Conservation (phyloP, 2,113 vertebrate genomes). For the Cynocephalus volans region DNA sequence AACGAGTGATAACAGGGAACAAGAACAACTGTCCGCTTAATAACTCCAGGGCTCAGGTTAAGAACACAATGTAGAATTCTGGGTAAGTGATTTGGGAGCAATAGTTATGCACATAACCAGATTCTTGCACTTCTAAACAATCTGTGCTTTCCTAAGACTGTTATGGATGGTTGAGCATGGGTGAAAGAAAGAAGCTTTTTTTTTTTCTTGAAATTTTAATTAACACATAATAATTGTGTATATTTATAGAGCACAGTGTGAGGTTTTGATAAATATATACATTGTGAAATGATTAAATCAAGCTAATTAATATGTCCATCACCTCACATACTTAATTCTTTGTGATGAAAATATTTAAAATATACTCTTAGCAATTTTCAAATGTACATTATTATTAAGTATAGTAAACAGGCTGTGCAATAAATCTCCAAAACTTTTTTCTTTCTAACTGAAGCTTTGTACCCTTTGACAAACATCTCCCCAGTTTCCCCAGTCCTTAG, state of each 20-base stretch:
- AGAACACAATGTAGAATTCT: neutral
- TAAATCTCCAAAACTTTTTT: neutral
- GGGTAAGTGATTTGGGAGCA: fast-evolving
- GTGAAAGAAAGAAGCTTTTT: neutral
- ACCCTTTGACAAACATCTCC: neutral
- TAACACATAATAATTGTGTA: neutral
- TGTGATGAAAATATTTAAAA: neutral
- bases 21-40: neutral
- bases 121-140: neutral
- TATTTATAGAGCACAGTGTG: neutral
- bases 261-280: neutral
- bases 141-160: neutral
- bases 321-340: neutral
- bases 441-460: neutral
- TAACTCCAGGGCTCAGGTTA: neutral
- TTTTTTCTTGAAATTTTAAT: neutral
- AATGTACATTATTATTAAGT: neutral
- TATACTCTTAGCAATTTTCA: neutral
- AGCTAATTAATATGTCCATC: neutral
- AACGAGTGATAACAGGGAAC: neutral
- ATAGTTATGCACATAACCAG: neutral
- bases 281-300: neutral
- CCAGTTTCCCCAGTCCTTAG: fast-evolving
- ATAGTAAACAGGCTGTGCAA: neutral
- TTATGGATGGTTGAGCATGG: neutral